Evolutionary conservation across 2,888 invertebrate species (phyloP), one percentile per base, ranked within the genome.

Genomic region (Drosophila colorata): DNA sequence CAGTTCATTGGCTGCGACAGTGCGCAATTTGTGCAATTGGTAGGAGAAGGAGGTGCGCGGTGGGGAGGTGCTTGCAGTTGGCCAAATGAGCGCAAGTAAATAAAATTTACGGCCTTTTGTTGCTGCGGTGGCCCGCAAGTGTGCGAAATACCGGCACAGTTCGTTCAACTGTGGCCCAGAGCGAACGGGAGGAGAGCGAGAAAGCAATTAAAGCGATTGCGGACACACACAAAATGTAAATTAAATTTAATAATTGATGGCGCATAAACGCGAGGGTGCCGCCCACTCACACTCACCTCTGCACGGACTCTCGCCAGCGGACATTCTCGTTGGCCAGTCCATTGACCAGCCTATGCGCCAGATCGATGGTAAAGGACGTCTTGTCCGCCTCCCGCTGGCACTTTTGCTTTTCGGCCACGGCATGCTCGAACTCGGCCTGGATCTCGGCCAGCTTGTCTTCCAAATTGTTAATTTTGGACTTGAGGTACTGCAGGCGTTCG

Each of bases 341-440:
- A 87, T 97, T 97, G 0, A 99, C 97, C 28, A 99, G 93, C 82
- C 98, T 94, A 91, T 98, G 98, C 4, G 99, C 98, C 77, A 99
- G 93, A 91, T 97, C 97, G 73, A 99, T 98, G 52, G 97, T 98
- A 68, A 95, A 94, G 11, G 96, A 95, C 0, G 98, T 98, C 44
- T 96, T 95, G 87, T 98, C 98, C 0, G 98, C 98, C 92, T 98
- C 98, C 9, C 95, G 95, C 92, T 98, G 98, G 91, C 98, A 98
- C 89, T 96, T 96, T 91, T 97, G 94, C 91, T 98, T 98, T 80
- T 95, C 96, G 53, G 95, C 95, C 2, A 96, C 95, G 0, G 98
- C 98, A 74, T 95, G 94, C 89, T 97, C 97, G 93, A 97, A 98
- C 82, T 97, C 97, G 55, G 95, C 95, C 72, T 97, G 95, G 69